Conservation (phyloP, 2,797 vertebrate genomes). For the Sebastes matsubarae region DNA sequence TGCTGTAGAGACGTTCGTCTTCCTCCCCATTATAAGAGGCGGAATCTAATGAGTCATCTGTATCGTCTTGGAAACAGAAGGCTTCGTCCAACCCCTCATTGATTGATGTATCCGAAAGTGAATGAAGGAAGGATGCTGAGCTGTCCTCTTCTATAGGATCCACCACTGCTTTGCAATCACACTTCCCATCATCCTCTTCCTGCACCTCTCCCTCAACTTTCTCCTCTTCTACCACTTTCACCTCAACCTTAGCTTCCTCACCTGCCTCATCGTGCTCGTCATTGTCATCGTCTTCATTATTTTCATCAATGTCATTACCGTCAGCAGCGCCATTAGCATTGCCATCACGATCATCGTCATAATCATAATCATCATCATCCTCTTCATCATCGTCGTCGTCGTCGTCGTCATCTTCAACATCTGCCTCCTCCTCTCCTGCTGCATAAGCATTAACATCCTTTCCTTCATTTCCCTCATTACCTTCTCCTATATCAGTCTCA, state of each 20-base stretch:
- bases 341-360: conserved; percentile 37
- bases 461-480: conserved; percentile 65
- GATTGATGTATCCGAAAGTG: conserved; percentile 94
- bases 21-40: conserved; percentile 92
- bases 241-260: conserved; percentile 73
- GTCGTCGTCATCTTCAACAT: conserved; percentile 85
- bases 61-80: conserved; percentile 94
- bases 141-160: conserved; percentile 87
- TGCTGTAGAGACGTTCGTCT: conserved; percentile 89
- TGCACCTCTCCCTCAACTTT: conserved; percentile 37
- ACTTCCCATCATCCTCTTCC: conserved; percentile 61
- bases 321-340: conserved; percentile 41
- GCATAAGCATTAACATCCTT: conserved; percentile 83
- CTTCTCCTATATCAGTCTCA: conserved; percentile 74
- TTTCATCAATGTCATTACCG: conserved; percentile 24
- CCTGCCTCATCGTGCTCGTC: conserved; percentile 48
- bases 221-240: conserved; percentile 71
- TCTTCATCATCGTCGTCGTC: conserved; percentile 62
- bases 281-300: conserved; percentile 51
- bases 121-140: conserved; percentile 92
- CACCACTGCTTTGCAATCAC: conserved; percentile 67
- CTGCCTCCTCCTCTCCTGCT: conserved; percentile 84
- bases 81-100: conserved; percentile 92
- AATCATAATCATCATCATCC: conserved; percentile 40
- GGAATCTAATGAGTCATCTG: conserved; percentile 90